Evolutionary conservation across 1,140 invertebrate species (phyloP).

Genomic region (Bombus ignitus): DNA sequence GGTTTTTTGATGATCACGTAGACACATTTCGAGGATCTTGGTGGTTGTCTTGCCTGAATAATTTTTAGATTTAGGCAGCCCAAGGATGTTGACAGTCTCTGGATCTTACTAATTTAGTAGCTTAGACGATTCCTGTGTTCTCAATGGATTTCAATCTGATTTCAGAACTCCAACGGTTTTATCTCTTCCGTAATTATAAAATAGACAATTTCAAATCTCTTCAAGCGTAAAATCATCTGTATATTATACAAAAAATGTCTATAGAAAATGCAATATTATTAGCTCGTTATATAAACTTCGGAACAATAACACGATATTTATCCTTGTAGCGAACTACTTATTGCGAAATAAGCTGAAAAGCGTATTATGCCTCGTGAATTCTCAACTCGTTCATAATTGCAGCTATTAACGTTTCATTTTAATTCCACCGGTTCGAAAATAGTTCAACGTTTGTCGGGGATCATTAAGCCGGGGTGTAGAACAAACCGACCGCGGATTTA

Average conservation of each 20-base stretch:
- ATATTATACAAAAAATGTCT: too few species aligned
- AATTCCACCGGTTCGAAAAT: slow-evolving; percentile 5
- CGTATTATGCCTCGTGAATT: neutral
- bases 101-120: neutral
- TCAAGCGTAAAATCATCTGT: too few species aligned
- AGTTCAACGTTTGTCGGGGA: neutral
- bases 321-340: neutral
- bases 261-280: neutral
- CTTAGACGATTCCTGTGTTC: neutral
- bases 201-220: neutral
- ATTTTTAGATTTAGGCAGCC: neutral
- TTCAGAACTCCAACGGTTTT: neutral
- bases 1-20: neutral
- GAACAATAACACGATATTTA: neutral
- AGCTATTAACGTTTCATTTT: neutral
- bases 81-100: neutral
- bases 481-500: slow-evolving; percentile 10
- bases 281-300: neutral
- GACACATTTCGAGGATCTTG: neutral
- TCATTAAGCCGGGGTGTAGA: slow-evolving; percentile 3
- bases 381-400: neutral
- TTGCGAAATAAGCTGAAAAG: neutral
- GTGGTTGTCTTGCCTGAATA: neutral
- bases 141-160: neutral
- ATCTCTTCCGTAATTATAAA: neutral